Percentiles rank a stretch among this genome's conserved stretches.
Conservation (phyloP, 2,797 vertebrate species). For the Lophotriccus pileatus region DNA sequence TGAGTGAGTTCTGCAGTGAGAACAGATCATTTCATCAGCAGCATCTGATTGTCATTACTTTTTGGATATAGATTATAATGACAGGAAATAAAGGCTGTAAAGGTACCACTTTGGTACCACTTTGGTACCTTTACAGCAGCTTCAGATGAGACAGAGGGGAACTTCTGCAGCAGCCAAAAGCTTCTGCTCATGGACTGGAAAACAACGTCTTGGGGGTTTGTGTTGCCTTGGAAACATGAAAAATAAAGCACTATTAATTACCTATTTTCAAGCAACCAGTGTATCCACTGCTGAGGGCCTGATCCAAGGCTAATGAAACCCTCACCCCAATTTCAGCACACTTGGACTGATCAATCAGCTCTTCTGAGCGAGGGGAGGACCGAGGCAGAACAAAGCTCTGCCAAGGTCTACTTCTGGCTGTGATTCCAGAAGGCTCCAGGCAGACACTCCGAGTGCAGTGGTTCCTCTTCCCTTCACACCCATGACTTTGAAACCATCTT, state of each 20-base stretch:
- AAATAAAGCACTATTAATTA: constrained; percentile 47
- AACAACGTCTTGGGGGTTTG: neutral
- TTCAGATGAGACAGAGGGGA: neutral
- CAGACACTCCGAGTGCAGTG: fast-evolving
- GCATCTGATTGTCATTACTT: neutral
- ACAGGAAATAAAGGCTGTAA: neutral
- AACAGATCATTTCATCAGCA: constrained; percentile 16
- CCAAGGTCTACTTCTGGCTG: neutral
- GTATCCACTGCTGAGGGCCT: neutral
- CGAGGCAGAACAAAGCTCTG: neutral
- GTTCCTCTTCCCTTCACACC: neutral
- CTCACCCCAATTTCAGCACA: neutral
- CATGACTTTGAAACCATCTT: fast-evolving
- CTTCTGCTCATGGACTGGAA: neutral
- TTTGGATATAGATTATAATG: neutral
- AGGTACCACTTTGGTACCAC: too few relatives aligned
- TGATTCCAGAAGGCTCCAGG: neutral
- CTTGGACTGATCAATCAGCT: neutral
- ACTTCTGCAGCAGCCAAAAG: neutral
- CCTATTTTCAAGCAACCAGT: neutral
- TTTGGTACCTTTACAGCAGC: constrained; percentile 1
- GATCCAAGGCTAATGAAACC: neutral
- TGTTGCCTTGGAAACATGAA: constrained; percentile 42
- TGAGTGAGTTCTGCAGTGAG: neutral
- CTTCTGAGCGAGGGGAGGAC: neutral